These are phyloP conservation scores for Polyodon spathula DNA, from an alignment of 2,113 vertebrate species.

Conservation along the genomic window DNA sequence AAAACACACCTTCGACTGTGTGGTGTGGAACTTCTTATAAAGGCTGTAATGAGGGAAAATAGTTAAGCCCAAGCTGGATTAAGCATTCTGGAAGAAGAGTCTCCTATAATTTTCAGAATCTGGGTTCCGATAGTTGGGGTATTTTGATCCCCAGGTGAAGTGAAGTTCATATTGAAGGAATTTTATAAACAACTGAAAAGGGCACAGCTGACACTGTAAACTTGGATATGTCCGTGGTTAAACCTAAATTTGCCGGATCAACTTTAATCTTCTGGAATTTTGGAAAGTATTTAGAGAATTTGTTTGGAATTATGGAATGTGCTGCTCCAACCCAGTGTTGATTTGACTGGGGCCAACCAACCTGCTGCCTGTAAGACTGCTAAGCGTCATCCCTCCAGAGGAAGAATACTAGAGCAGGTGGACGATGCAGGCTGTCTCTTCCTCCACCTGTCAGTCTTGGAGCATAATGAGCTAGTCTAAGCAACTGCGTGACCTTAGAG, in stretches of 20 bases:
- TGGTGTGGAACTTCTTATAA: too few species aligned
- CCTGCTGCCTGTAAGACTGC: not conserved
- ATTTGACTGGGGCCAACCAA: not conserved
- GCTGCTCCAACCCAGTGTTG: not conserved
- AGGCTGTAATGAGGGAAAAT: too few species aligned
- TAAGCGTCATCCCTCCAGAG: not conserved
- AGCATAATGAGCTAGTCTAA: not conserved
- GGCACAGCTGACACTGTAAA: not conserved
- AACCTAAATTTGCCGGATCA: not conserved
- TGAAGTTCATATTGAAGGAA: not conserved
- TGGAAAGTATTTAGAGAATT: not conserved
- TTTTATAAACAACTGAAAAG: not conserved
- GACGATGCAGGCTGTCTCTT: not conserved
- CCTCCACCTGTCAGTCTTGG: not conserved
- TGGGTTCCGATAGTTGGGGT: not conserved
- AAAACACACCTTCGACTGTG: too few species aligned
- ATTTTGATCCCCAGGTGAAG: not conserved
- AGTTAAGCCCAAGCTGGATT: too few species aligned
- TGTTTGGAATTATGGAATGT: not conserved
- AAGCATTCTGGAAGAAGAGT: too few species aligned
- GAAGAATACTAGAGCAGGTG: not conserved
- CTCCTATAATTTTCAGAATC: too few species aligned
- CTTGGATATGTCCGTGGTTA: not conserved
- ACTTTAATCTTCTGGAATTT: not conserved
- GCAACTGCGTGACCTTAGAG: not conserved